phyloP scores from a whole-genome alignment of 1,140 invertebrate species.

The Drosophila neocordata region DNA sequence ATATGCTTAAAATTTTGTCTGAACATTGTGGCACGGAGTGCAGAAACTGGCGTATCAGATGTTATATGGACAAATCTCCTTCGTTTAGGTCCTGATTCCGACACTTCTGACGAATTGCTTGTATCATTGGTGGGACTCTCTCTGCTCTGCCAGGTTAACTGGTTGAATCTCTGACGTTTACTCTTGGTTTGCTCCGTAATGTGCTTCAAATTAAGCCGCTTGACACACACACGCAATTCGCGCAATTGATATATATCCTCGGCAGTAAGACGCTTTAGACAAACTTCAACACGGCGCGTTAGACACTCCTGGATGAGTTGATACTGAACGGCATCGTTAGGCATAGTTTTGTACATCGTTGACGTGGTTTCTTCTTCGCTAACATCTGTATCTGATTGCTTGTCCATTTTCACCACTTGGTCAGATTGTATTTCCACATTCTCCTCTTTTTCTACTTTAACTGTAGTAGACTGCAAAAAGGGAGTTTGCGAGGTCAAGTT shows the following conservation, averaged over 20 bases:
- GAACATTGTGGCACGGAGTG: background rate
- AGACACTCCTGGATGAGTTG: slow-evolving; percentile 53
- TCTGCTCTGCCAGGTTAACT: slow-evolving; percentile 12
- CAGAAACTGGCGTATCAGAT: slow-evolving; percentile 44
- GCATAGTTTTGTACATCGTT: background rate
- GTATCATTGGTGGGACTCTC: slow-evolving; percentile 43
- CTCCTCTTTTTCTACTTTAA: background rate
- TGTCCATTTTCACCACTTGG: background rate
- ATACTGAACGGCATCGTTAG: background rate
- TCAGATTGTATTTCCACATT: background rate
- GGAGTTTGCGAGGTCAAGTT: background rate
- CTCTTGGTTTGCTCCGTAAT: slow-evolving; percentile 13
- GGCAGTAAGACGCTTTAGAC: slow-evolving; percentile 32
- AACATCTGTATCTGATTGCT: background rate
- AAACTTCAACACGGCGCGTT: slow-evolving; percentile 27
- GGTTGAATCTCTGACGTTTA: background rate
- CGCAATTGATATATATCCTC: slow-evolving; percentile 53
- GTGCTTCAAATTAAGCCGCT: slow-evolving; percentile 45
- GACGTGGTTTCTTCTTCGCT: background rate
- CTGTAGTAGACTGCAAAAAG: background rate
- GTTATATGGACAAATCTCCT: slow-evolving; percentile 60
- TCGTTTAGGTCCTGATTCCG: background rate
- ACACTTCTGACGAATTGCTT: slow-evolving; percentile 18
- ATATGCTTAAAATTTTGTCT: slow-evolving; percentile 42
- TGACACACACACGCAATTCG: slow-evolving; percentile 46